Percentiles rank a stretch among this genome's conserved stretches.
phyloP scores from a whole-genome alignment of 2,888 invertebrate species.

The Chromoteleia sp. region DNA sequence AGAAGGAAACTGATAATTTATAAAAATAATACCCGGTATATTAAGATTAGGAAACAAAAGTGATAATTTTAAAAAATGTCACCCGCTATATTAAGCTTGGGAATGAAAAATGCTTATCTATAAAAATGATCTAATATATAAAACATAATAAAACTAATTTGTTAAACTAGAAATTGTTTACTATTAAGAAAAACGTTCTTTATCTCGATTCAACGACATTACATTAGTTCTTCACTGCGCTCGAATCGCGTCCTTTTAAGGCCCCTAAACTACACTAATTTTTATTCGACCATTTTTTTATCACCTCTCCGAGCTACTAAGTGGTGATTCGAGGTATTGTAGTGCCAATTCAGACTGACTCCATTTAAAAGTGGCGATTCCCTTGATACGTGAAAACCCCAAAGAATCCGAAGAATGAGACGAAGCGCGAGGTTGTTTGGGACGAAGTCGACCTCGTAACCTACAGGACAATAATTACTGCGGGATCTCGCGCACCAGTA shows the following conservation, averaged over 20 bases:
- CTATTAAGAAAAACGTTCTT: too few species aligned
- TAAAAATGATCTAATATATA: too few species aligned
- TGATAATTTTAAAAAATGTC: too few species aligned
- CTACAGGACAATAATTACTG: constrained; percentile 72
- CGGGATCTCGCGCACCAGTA: constrained; percentile 65
- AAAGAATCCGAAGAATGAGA: constrained; percentile 37
- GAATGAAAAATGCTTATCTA: too few species aligned
- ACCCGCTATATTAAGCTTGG: too few species aligned
- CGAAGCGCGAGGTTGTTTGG: constrained; percentile 54
- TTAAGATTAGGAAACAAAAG: too few species aligned
- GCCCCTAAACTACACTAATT: constrained; percentile 34
- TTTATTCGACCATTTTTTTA: constrained; percentile 47
- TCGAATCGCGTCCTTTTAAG: constrained; percentile 17
- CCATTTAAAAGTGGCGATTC: constrained; percentile 64
- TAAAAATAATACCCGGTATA: too few species aligned
- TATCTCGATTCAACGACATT: too few species aligned
- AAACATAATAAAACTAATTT: too few species aligned
- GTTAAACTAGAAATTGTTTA: too few species aligned
- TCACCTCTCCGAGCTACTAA: constrained; percentile 40
- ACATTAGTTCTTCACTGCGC: too few species aligned
- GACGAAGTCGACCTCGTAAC: constrained; percentile 72
- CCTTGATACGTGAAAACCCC: constrained; percentile 23
- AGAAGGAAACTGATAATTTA: too few species aligned
- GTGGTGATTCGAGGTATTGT: constrained; percentile 55
- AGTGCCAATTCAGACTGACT: constrained; percentile 42